phyloP scores from a whole-genome alignment of 2,888 invertebrate species.

The Empis stercorea region DNA sequence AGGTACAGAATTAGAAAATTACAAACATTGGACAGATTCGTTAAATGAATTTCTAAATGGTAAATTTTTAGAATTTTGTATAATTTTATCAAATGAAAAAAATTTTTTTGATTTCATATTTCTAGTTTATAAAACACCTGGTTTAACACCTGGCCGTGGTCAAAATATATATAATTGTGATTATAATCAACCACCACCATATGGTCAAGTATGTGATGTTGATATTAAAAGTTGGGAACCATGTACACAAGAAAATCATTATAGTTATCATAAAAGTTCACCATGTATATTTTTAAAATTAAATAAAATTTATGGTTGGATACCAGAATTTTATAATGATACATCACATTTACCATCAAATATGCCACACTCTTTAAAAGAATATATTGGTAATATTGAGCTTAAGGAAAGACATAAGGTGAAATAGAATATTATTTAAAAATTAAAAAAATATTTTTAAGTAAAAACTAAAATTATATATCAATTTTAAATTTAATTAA shows the following conservation, averaged over 20 bases:
- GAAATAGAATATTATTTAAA: neutral
- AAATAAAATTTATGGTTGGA: constrained; percentile 90
- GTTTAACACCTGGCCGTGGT: constrained; percentile 55
- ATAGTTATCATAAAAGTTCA: constrained; percentile 80
- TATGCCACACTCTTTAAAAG: constrained; percentile 62
- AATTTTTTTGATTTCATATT: no score
- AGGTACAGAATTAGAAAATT: constrained; percentile 63
- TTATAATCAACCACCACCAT: constrained; percentile 54
- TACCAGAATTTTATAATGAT: constrained; percentile 67
- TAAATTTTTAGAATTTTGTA: constrained; percentile 43
- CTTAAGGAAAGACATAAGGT: constrained; percentile 37
- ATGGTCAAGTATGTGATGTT: constrained; percentile 75
- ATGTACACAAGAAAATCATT: constrained; percentile 72
- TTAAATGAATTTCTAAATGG: constrained; percentile 65
- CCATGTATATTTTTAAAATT: constrained; percentile 93
- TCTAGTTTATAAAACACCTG: constrained; percentile 62
- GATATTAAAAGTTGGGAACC: constrained; percentile 68
- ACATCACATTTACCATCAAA: constrained; percentile 51
- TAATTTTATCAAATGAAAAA: no score
- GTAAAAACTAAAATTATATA: no score
- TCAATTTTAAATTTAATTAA: constrained; percentile 6
- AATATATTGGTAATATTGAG: constrained; percentile 44
- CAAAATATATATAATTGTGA: constrained; percentile 65
- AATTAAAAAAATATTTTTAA: neutral
- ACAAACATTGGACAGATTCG: constrained; percentile 64